Percentiles rank a stretch among this genome's conserved stretches.
phyloP scores from a whole-genome alignment of 2,113 vertebrate species.

The Tragelaphus buxtoni region DNA sequence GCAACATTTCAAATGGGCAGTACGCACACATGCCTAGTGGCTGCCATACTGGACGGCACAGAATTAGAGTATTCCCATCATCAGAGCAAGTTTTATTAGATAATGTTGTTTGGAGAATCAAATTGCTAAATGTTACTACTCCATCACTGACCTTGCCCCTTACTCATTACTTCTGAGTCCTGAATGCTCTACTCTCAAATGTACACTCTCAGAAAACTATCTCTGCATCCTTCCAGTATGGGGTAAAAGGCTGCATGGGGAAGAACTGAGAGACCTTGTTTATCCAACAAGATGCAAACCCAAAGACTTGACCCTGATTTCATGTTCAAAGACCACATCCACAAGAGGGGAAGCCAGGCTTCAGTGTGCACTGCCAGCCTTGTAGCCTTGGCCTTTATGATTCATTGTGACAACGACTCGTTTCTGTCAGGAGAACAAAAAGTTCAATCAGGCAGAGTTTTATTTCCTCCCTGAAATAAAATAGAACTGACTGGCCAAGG shows the following conservation, averaged over 20 bases:
- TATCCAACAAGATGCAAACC: background rate
- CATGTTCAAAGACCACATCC: background rate
- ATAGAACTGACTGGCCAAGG: conserved; percentile 62
- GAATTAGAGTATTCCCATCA: background rate
- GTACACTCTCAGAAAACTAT: background rate
- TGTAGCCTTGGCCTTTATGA: conserved; percentile 26
- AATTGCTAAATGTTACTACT: background rate
- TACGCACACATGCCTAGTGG: background rate
- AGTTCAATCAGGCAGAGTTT: conserved; percentile 54
- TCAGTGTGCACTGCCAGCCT: background rate
- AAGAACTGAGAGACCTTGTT: background rate
- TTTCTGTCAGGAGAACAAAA: conserved; percentile 35
- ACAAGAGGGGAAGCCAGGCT: background rate
- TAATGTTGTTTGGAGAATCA: background rate
- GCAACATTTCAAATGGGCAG: background rate
- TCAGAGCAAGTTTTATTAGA: background rate
- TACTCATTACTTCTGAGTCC: background rate
- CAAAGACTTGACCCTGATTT: background rate
- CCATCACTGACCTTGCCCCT: background rate
- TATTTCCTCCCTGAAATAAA: conserved; percentile 65
- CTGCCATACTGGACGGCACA: background rate
- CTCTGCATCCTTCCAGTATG: background rate
- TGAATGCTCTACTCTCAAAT: background rate
- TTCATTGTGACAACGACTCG: conserved; percentile 13
- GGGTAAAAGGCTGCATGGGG: background rate